Conservation (phyloP, 2,888 invertebrate species). For the Dichetophora obliterata region DNA sequence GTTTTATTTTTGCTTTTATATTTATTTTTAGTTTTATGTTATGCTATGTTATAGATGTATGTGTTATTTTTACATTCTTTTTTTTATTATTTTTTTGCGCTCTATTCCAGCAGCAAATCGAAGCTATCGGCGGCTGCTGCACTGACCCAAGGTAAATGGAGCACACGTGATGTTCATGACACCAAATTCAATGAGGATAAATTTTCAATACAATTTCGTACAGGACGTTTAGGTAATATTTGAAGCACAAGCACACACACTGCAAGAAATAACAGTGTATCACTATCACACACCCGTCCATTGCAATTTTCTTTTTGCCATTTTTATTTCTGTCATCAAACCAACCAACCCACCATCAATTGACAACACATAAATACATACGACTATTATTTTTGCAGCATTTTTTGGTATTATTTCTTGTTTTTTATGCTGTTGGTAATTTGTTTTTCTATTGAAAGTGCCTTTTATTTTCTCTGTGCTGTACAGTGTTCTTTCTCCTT, state of each 20-base stretch:
- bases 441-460: conserved; percentile 10
- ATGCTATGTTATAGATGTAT: not conserved
- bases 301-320: not conserved
- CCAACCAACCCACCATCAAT: not conserved
- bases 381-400: not conserved
- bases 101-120: conserved; percentile 49
- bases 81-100: not conserved
- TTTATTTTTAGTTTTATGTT: not conserved
- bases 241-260: not conserved
- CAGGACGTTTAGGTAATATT: conserved; percentile 75
- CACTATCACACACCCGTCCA: not conserved
- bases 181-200: conserved; percentile 89
- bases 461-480: conserved; percentile 7
- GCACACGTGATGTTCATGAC: conserved; percentile 80
- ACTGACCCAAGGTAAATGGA: conserved; percentile 74
- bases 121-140: conserved; percentile 53
- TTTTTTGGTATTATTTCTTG: not conserved
- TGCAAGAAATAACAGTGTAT: not conserved
- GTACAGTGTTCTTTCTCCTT: conserved; percentile 3
- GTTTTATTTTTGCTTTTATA: too few relatives aligned
- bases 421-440: not conserved
- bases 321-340: not conserved
- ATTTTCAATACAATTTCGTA: conserved; percentile 81
- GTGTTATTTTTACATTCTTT: not conserved
- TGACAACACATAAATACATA: not conserved